These are phyloP conservation scores for Copsychus sechellarum DNA, from an alignment of 2,113 vertebrate species.

Conservation along the genomic window DNA sequence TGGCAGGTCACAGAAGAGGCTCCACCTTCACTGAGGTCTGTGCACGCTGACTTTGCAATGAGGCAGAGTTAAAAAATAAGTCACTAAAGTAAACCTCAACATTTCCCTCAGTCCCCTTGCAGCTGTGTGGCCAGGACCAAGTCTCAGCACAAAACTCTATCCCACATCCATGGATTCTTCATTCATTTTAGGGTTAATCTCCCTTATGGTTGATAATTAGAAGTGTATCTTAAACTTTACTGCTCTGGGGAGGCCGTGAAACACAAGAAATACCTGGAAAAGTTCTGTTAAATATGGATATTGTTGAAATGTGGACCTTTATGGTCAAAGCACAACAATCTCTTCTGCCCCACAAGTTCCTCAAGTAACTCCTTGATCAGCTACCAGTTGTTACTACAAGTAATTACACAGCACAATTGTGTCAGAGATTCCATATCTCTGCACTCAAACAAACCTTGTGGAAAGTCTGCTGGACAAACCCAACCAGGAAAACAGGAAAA, in stretches of 20 bases:
- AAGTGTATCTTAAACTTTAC: not conserved
- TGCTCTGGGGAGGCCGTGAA: not conserved
- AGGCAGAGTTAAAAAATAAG: not conserved
- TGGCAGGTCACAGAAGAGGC: not conserved
- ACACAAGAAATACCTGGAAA: not conserved
- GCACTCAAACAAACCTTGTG: not conserved
- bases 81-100: not conserved
- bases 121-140: not conserved
- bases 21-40: not conserved
- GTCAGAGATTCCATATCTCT: not conserved
- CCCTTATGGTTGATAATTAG: not conserved
- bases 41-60: not conserved
- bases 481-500: not conserved
- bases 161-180: not conserved
- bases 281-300: not conserved
- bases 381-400: not conserved
- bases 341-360: not conserved
- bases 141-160: not conserved
- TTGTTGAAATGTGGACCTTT: not conserved
- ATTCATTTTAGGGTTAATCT: not conserved
- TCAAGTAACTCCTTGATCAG: not conserved
- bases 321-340: not conserved
- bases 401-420: rapidly evolving
- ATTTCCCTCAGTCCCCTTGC: not conserved
- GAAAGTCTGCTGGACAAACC: not conserved